Evolutionary conservation across 2,113 vertebrate species (phyloP), one percentile per base, ranked within the genome.

Genomic region (Motacilla alba): DNA sequence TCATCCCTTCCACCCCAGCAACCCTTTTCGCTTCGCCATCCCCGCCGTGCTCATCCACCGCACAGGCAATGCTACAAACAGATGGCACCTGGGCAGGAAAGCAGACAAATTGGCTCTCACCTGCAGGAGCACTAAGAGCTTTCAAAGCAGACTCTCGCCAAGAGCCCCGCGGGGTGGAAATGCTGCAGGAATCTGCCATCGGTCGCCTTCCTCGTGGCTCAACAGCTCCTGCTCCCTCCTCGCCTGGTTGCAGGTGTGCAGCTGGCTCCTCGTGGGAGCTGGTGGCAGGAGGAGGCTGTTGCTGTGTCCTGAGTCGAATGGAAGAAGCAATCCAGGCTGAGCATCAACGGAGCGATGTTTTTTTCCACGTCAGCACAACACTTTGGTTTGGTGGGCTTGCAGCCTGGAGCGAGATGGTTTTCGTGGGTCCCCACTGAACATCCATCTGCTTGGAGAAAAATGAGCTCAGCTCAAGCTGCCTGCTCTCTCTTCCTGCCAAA

Each of bases 71-170:
- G 68, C 76, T 83, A 28, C 30, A 43, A 76, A 83, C 69, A n/a
- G 66, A 81, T 87, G 75, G 94, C 95, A 94, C 96, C 96, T 97
- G 92, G 75, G 95, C 90, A 93, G 95, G 95, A 90, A 64, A 80
- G 89, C 87, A 90, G 82, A 94, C 87, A 89, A 92, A 93, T 90
- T 89, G 85, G 87, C 83, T 96, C 87, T 94, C 89, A 90, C 95
- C 96, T 92, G 84, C 74, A 63, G 76, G 68, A 87, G 79, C 87
- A 55, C 74, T 83, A 86, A 82, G 74, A 84, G 64, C 66, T 87
- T 77, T 41, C 67, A 78, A 44, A 96, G 88, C 86, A 83, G 70
- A 78, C 2, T 1, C 75, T 85, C 9, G 73, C 88, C 92, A 92
- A 92, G 88, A 94, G 88, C 93, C 83, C 85, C 1, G 21, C 7